Evolutionary conservation across 2,797 vertebrate species (phyloP).

Genomic region (Anabas testudineus): DNA sequence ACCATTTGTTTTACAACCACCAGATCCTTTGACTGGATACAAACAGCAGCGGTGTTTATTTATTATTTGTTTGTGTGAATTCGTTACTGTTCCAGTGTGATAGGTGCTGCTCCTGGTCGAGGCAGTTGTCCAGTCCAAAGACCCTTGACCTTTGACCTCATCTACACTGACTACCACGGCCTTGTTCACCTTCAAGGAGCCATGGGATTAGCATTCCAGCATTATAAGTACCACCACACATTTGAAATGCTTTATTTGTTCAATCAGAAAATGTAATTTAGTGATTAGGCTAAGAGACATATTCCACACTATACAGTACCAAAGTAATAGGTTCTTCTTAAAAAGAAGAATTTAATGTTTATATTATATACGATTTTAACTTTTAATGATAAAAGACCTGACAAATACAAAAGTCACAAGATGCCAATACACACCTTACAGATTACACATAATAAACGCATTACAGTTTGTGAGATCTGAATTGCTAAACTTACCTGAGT

Average conservation of each 20-base stretch:
- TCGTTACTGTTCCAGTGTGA: slow-evolving; percentile 68
- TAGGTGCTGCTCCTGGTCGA: slow-evolving; percentile 79
- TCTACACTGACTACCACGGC: slow-evolving; percentile 84
- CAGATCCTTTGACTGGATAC: not conserved
- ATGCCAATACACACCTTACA: no score
- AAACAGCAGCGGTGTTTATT: not conserved
- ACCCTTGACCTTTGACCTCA: slow-evolving; percentile 81
- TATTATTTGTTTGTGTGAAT: slow-evolving; percentile 10
- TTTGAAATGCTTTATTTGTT: not conserved
- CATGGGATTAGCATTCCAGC: slow-evolving; percentile 82
- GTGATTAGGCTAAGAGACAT: no score
- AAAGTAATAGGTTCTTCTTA: no score
- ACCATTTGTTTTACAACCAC: not conserved
- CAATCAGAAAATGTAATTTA: not conserved
- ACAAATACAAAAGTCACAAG: no score
- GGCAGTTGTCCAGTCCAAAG: slow-evolving; percentile 82
- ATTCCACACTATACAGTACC: no score
- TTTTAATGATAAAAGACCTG: no score
- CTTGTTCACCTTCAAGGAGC: slow-evolving; percentile 77
- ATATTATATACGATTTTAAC: no score
- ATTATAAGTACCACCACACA: slow-evolving; percentile 71
- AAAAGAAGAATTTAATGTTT: no score
- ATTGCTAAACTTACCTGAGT: no score
- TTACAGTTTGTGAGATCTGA: no score
- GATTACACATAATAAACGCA: no score